A percentile compares a stretch with the other conserved stretches of the same genome.
Conservation (phyloP, 2,797 vertebrate species). For the Cygnus olor region DNA sequence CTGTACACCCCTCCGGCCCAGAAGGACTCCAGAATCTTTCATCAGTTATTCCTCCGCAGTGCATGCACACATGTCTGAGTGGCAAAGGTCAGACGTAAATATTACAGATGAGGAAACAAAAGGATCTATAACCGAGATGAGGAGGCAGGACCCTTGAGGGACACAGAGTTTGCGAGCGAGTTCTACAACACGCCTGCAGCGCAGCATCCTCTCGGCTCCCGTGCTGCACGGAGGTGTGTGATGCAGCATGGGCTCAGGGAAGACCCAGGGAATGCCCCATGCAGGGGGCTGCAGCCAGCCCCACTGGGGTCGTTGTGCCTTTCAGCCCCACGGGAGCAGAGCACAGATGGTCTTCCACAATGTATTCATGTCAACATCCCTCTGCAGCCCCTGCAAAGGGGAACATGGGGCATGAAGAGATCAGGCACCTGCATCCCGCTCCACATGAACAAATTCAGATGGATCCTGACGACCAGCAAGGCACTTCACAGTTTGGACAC, state of each 20-base stretch:
- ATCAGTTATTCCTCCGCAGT: not conserved
- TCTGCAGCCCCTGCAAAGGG: not conserved
- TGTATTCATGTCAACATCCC: not conserved
- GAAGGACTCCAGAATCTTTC: not conserved
- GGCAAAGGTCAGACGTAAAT: slow-evolving; percentile 40
- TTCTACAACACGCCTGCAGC: not conserved
- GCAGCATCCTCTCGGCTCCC: not conserved
- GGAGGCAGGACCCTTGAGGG: not conserved
- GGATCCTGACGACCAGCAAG: not conserved
- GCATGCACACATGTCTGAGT: not conserved
- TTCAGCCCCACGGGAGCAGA: not conserved
- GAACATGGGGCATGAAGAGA: accelerated
- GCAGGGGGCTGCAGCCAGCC: not conserved
- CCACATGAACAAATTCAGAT: no score
- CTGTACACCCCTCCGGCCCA: not conserved
- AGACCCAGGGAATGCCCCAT: not conserved
- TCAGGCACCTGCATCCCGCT: accelerated
- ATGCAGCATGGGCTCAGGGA: accelerated
- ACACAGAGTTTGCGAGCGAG: not conserved
- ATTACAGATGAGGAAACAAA: slow-evolving; percentile 14
- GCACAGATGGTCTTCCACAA: not conserved
- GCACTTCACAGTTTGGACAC: not conserved
- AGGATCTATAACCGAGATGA: not conserved
- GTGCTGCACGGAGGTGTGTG: accelerated
- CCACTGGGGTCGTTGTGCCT: not conserved